Base-by-base conservation (phyloP, 2,888 invertebrate species). In the Ptychoptera contaminata region DNA sequence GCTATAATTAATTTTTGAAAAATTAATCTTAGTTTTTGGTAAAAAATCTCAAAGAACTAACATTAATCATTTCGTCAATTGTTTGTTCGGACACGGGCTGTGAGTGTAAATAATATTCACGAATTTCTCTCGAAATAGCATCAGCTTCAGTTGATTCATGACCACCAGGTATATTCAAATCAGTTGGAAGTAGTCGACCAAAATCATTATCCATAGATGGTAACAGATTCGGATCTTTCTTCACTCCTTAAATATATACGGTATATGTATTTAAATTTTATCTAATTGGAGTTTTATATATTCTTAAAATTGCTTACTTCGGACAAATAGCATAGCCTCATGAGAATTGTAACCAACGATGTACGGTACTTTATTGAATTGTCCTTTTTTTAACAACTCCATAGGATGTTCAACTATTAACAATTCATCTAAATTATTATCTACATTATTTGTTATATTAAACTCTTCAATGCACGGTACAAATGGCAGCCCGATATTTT, bases 261-360 rank as follows among this genome's bases (percentile, higher is more conserved):
- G 14, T 34, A 34, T 29, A 29, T 8, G 31, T 10, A 41, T 40
- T 8, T 9, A 30, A 30, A 8, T 30, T 14, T 34, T 29, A 8
- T 6, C 15, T 34, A 8, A 30, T 29, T 9, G 2, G 4, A 29
- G 30, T 29, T 40, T 23, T 23, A 23, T 5, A 23, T 5, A 23
- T 23, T 23, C 23, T 23, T 2, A 10, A 1, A 14, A 35, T 4
- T 15, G 47, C 68, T 69, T 55, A 76, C 75, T 67, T 65, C 72
- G 60, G 43, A 75, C 70, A n/a, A 76, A 65, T 31, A 76, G 67
- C 55, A 76, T 70, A n/a, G 77, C 77, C 52, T 79, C 79, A 50
- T 77, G 73, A 1, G 75, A 73, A 47, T 77, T 78, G 53, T 73
- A 73, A 1, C 79, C 79, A 1, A 74, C 71, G 49, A 79, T 68